Evolutionary conservation across 1,140 invertebrate species (phyloP), one percentile per base, ranked within the genome.

Genomic region (Papilio aristodemus): DNA sequence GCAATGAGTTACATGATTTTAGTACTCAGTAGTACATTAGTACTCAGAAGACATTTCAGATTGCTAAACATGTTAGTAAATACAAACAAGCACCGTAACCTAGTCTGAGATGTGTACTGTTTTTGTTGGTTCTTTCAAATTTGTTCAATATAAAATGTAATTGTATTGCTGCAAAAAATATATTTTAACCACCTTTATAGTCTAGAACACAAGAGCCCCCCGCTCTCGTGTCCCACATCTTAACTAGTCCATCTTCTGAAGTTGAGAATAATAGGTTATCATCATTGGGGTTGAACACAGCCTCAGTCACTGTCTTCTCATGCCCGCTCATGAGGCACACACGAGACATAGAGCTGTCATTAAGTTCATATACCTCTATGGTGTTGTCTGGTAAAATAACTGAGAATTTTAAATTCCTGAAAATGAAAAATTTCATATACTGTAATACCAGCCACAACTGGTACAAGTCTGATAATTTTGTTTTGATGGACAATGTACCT

Each of bases 221-320:
- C 0, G 90, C 85, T 83, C 95, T 83, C n/a, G 94, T 87, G 86
- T 96, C 95, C 93, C 93, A 95, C 46, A 94, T 78, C 74, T 93
- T 94, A 10, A 95, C 91, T 19, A 85, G 80, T 25, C 94, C 94
- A 86, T 95, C 92, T 27, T 87, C 84, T 7, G 91, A 93, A 1
- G 92, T 92, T 4, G 92, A 92, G 76, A 94, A 95, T 27, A 96
- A 74, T 50, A 95, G 84, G 81, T 94, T 91, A 19, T 91, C 92
- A 63, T 95, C 93, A 37, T 82, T 87, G 39, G 92, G 92, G 79
- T 93, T 93, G 79, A 95, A 95, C 74, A 93, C 93, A 1, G 95
- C 82, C 58, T 94, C 94, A 7, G 93, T 91, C 13, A 94, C 84
- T 1, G 69, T 66, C 59, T 92, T 87, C 17, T 87, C 74, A 75